phyloP scores from a whole-genome alignment of 2,797 vertebrate genomes.

The Antennarius maculatus region DNA sequence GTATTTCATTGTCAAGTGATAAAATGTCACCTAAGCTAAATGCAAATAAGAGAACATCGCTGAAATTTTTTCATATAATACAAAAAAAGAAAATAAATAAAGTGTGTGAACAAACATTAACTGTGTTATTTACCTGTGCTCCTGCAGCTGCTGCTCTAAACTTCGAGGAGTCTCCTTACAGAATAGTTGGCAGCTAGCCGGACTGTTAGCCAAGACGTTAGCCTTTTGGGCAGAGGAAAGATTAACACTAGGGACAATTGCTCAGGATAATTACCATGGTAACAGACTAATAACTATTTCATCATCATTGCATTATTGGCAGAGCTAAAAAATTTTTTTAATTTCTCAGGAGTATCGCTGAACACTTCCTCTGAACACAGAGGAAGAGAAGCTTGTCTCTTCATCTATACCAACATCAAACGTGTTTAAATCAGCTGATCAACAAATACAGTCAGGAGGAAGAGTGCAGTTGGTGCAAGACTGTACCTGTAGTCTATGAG shows the following conservation, averaged over 20 bases:
- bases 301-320: conserved; percentile 9
- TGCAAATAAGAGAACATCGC: background rate
- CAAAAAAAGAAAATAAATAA: background rate
- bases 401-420: conserved; percentile 3
- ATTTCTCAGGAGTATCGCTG: conserved; percentile 27
- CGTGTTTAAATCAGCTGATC: background rate
- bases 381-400: conserved; percentile 8
- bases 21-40: background rate
- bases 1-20: background rate
- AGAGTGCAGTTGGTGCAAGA: conserved; percentile 25
- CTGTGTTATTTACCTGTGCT: conserved; percentile 88
- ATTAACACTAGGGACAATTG: conserved; percentile 18
- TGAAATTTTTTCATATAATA: background rate
- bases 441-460: background rate
- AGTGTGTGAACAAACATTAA: conserved; percentile 1
- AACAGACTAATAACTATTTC: conserved; percentile 22
- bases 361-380: conserved; percentile 8
- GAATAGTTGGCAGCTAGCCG: conserved; percentile 92
- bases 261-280: conserved; percentile 31
- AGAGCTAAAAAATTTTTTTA: conserved; percentile 12
- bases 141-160: conserved; percentile 96
- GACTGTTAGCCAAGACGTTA: conserved; percentile 86
- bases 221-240: conserved; percentile 82
- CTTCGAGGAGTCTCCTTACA: conserved; percentile 94
- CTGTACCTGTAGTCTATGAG: conserved; percentile 91